Evolutionary conservation across 2,888 invertebrate genomes (phyloP).

Genomic region (Tinea trinotella): DNA sequence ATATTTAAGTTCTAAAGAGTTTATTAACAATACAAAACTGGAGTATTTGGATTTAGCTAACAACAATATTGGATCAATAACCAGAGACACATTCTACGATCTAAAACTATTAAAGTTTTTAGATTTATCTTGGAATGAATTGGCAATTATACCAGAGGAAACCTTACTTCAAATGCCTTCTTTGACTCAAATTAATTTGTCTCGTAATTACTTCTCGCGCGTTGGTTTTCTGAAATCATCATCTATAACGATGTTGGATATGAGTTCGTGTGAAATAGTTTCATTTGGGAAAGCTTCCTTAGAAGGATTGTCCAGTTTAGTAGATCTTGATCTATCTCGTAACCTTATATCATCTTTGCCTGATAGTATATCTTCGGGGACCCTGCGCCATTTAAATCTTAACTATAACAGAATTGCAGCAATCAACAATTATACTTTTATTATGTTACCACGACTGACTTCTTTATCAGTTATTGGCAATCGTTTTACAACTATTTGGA

Average conservation of each 20-base stretch:
- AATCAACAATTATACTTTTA: constrained; percentile 76
- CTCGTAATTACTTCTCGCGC: constrained; percentile 75
- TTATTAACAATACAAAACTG: constrained; percentile 73
- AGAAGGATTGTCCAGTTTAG: constrained; percentile 71
- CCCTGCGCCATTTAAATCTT: constrained; percentile 73
- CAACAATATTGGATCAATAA: constrained; percentile 76
- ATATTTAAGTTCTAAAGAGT: constrained; percentile 69
- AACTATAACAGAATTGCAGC: constrained; percentile 74
- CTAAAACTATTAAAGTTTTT: constrained; percentile 71
- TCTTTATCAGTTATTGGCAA: constrained; percentile 79
- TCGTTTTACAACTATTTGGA: constrained; percentile 76
- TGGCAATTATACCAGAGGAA: constrained; percentile 71
- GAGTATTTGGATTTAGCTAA: constrained; percentile 76
- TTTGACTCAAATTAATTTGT: constrained; percentile 74
- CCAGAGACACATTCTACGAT: constrained; percentile 73
- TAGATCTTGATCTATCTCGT: constrained; percentile 75
- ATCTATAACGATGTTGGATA: constrained; percentile 71
- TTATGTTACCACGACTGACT: constrained; percentile 72
- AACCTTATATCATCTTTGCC: constrained; percentile 78
- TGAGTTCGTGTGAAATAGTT: constrained; percentile 78
- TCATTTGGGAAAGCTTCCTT: constrained; percentile 70
- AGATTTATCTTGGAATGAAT: constrained; percentile 80
- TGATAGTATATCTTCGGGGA: constrained; percentile 71
- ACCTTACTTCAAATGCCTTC: constrained; percentile 74
- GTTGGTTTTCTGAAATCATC: constrained; percentile 72